Conservation (phyloP, 2,113 vertebrate genomes). For the Pionites leucogaster region DNA sequence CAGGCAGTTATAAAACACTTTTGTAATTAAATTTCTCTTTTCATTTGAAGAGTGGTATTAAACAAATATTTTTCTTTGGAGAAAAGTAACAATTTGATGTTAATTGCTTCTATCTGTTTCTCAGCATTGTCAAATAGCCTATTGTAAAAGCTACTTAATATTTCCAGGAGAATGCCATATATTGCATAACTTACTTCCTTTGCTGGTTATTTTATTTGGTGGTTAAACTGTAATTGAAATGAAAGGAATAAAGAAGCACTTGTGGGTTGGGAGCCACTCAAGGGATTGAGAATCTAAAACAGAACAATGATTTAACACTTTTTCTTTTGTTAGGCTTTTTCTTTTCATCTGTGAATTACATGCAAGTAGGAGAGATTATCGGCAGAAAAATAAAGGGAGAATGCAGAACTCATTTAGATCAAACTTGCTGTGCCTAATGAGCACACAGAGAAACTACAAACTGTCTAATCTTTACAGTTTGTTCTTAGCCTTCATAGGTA, state of each 20-base stretch:
- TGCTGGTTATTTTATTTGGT: constrained; percentile 48
- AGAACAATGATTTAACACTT: constrained; percentile 50
- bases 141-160: constrained; percentile 31
- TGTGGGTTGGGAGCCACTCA: constrained; percentile 30
- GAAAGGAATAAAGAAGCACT: constrained; percentile 43
- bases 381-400: not conserved
- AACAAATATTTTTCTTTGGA: constrained; percentile 67
- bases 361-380: not conserved
- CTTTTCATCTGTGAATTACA: constrained; percentile 28
- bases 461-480: not conserved
- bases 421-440: constrained; percentile 22
- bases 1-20: not conserved
- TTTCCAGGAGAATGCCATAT: constrained; percentile 27
- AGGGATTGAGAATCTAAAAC: constrained; percentile 38
- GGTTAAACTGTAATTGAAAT: constrained; percentile 51
- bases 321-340: constrained; percentile 42
- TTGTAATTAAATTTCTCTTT: constrained; percentile 60
- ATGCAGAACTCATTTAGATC: constrained; percentile 17
- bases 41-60: constrained; percentile 48
- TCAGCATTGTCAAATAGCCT: constrained; percentile 29
- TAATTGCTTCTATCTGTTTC: constrained; percentile 58
- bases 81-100: constrained; percentile 59
- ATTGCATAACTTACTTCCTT: constrained; percentile 49
- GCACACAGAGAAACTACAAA: not conserved
- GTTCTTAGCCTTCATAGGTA: not conserved